Percentiles rank a stretch among this genome's conserved stretches.
Conservation (phyloP, 2,113 vertebrate species). For the Salvelinus alpinus region DNA sequence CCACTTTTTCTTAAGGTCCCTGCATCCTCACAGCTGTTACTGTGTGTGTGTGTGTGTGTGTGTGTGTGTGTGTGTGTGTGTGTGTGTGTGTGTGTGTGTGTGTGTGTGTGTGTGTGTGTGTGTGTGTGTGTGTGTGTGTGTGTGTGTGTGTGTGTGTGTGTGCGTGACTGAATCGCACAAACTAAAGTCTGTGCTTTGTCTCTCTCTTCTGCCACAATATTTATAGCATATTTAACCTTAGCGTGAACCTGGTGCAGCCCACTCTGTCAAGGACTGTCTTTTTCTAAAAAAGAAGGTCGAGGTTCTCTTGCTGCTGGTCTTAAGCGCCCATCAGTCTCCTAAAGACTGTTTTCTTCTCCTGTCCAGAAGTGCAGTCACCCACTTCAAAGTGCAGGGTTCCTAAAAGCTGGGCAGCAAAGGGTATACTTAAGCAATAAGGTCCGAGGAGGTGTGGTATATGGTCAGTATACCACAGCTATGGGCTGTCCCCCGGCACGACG, state of each 20-base stretch:
- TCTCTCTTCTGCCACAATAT: conserved; percentile 58
- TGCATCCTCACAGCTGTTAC: conserved; percentile 34
- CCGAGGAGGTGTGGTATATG: too few species aligned
- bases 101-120: too few species aligned
- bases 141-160: too few species aligned
- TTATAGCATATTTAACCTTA: conserved; percentile 66
- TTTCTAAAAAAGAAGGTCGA: conserved; percentile 2
- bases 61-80: background rate
- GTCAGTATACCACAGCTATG: too few species aligned
- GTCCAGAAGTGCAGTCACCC: conserved; percentile 1
- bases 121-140: too few species aligned
- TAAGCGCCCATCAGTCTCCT: conserved; percentile 12
- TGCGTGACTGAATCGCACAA: background rate
- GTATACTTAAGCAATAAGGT: too few species aligned
- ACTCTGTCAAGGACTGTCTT: conserved; percentile 40
- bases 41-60: conserved; percentile 2
- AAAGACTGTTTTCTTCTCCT: conserved; percentile 1
- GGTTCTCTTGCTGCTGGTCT: conserved; percentile 18
- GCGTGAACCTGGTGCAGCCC: conserved; percentile 60
- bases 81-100: too few species aligned
- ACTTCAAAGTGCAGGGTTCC: background rate
- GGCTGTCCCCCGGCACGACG: too few species aligned
- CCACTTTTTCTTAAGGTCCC: conserved; percentile 23
- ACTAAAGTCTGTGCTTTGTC: conserved; percentile 34
- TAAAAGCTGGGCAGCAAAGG: too few species aligned